These are phyloP conservation scores for Mesopsocus fuscifrons DNA, from an alignment of 2,888 invertebrate genomes.

Conservation along the genomic window DNA sequence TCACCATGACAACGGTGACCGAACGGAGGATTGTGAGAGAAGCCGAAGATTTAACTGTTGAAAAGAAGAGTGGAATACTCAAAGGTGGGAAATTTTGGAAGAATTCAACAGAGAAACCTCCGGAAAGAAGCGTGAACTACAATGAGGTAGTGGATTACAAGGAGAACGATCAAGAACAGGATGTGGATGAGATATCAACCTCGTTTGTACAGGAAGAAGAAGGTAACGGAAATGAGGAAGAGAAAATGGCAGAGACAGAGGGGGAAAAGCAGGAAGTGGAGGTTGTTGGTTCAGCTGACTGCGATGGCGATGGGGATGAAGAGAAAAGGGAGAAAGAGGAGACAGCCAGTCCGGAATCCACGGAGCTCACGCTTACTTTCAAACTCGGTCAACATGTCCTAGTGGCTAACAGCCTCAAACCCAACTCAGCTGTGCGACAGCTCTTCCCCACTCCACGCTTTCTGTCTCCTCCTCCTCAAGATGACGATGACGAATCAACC, in stretches of 20 bases:
- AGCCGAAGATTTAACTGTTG: conserved; percentile 22
- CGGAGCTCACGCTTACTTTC: conserved; percentile 34
- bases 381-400: conserved; percentile 34
- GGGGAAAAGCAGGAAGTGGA: conserved; percentile 19
- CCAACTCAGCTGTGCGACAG: conserved; percentile 70
- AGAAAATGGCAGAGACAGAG: conserved; percentile 20
- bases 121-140: conserved; percentile 7
- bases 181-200: conserved; percentile 8
- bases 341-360: conserved; percentile 15
- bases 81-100: conserved; percentile 65
- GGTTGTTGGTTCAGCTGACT: no score
- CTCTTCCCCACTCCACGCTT: conserved; percentile 49
- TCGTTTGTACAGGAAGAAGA: conserved; percentile 17
- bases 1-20: conserved; percentile 46
- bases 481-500: conserved; percentile 20
- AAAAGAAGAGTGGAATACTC: conserved; percentile 44
- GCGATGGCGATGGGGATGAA: conserved; percentile 10
- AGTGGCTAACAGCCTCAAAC: conserved; percentile 24
- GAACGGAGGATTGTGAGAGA: conserved; percentile 39
- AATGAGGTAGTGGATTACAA: conserved; percentile 6
- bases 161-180: conserved; percentile 5
- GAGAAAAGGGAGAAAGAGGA: conserved; percentile 16
- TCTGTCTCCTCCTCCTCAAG: conserved; percentile 37
- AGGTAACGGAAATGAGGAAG: conserved; percentile 26
- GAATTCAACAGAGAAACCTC: conserved; percentile 29